Evolutionary conservation across 2,113 vertebrate species (phyloP).

Genomic region (Sander lucioperca): DNA sequence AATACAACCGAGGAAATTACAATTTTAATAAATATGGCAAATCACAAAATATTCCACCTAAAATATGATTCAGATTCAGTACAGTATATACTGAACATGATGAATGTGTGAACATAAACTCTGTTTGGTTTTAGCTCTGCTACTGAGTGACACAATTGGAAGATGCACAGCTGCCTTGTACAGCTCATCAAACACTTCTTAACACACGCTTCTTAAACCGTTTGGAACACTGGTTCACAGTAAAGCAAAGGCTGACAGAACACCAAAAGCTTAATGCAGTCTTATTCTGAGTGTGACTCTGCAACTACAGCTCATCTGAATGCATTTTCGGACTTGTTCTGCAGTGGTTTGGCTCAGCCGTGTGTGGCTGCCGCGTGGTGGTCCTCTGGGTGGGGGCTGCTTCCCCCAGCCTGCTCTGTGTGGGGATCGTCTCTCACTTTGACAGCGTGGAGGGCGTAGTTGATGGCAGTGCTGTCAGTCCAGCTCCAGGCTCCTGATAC

Average conservation of each 20-base stretch:
- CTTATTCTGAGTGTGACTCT: not conserved
- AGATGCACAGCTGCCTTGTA: not conserved
- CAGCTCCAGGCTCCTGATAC: conserved; percentile 90
- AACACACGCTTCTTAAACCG: not conserved
- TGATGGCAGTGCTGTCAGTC: conserved; percentile 87
- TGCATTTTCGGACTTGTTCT: not conserved
- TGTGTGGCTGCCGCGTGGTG: conserved; percentile 31
- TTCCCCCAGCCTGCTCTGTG: conserved; percentile 29
- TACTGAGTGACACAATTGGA: not conserved
- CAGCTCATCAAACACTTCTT: conserved; percentile 8
- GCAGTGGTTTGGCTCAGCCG: conserved; percentile 37
- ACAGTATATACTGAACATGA: not conserved
- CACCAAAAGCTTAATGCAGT: not conserved
- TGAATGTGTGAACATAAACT: not conserved
- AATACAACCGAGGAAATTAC: not conserved
- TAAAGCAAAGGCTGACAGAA: not conserved
- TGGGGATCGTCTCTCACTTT: conserved; percentile 69
- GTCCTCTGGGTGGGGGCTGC: conserved; percentile 19
- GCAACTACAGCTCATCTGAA: not conserved
- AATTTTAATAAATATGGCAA: conserved; percentile 18
- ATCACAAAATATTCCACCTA: not conserved
- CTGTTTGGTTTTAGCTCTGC: too few species aligned
- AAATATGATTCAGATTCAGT: conserved; percentile 6
- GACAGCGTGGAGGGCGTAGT: conserved; percentile 93
- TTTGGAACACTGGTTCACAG: not conserved